Conservation (phyloP, 2,888 invertebrate genomes). For the Dasypogon diadema region DNA sequence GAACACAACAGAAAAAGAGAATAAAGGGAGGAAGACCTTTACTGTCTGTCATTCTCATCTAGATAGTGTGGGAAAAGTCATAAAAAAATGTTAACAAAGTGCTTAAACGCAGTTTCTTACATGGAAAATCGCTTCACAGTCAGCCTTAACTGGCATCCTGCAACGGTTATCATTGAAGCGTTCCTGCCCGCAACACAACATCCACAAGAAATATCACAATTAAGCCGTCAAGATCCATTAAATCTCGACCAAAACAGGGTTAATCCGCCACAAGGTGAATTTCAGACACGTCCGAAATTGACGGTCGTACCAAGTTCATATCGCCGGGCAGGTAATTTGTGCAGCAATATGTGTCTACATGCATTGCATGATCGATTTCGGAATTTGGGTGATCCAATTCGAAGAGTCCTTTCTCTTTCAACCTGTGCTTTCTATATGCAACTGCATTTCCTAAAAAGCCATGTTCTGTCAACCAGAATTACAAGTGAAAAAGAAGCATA, state of each 20-base stretch:
- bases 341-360: not conserved
- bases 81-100: constrained; percentile 5
- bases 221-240: constrained; percentile 49
- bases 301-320: constrained; percentile 25
- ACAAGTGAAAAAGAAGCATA: not conserved
- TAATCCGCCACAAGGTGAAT: constrained; percentile 47
- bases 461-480: constrained; percentile 30
- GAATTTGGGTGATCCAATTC: constrained; percentile 41
- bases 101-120: constrained; percentile 19
- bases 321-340: constrained; percentile 43
- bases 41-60: constrained; percentile 13
- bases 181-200: not conserved
- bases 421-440: not conserved
- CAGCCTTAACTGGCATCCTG: constrained; percentile 16
- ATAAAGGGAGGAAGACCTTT: constrained; percentile 10
- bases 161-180: not conserved
- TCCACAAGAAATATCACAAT: constrained; percentile 25
- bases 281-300: constrained; percentile 20
- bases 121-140: constrained; percentile 14
- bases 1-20: not conserved
- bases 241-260: constrained; percentile 30
- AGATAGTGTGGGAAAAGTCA: constrained; percentile 10
- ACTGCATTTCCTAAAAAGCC: constrained; percentile 7
- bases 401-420: constrained; percentile 47
- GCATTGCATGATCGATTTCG: constrained; percentile 18